A percentile compares a stretch with the other conserved stretches of the same genome.
Evolutionary conservation across 2,888 invertebrate species (phyloP).

Genomic region (Trissolcus japonicus): DNA sequence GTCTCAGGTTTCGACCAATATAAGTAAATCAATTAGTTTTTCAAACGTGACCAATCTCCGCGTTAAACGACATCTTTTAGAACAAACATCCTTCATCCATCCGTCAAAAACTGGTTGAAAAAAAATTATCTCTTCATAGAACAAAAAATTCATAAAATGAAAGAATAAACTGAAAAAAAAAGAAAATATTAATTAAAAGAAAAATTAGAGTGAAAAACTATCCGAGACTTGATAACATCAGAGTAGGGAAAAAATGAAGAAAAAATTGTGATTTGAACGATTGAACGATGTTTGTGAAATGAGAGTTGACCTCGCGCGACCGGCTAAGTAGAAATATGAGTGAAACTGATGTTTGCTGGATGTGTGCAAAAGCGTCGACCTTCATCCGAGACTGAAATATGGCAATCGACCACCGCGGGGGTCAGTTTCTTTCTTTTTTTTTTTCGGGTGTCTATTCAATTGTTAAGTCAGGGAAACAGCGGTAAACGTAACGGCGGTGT

Average conservation of each 20-base stretch:
- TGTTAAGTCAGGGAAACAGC: constrained; percentile 29
- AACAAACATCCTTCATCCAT: no score
- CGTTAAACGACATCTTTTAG: background rate
- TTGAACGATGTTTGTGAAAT: no score
- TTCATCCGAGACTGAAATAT: constrained; percentile 11
- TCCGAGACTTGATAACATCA: no score
- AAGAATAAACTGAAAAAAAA: background rate
- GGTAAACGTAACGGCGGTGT: constrained; percentile 15
- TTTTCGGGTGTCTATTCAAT: constrained; percentile 18
- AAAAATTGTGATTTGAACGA: no score
- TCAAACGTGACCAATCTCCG: constrained; percentile 11
- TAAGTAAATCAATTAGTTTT: constrained; percentile 36
- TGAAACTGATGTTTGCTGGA: constrained; percentile 15
- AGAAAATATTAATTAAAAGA: no score
- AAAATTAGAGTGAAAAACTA: no score
- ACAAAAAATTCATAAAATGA: background rate
- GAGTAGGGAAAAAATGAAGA: no score
- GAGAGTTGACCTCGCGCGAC: background rate
- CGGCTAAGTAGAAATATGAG: constrained; percentile 28
- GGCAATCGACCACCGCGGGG: constrained; percentile 4
- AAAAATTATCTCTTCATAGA: background rate
- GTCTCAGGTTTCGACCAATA: constrained; percentile 36
- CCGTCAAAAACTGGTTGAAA: background rate
- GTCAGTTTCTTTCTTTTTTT: constrained; percentile 28
- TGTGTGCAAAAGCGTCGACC: constrained; percentile 19